A percentile compares a stretch with the other conserved stretches of the same genome.
phyloP scores from a whole-genome alignment of 2,888 invertebrate species.

The Subacronicta megacephala region DNA sequence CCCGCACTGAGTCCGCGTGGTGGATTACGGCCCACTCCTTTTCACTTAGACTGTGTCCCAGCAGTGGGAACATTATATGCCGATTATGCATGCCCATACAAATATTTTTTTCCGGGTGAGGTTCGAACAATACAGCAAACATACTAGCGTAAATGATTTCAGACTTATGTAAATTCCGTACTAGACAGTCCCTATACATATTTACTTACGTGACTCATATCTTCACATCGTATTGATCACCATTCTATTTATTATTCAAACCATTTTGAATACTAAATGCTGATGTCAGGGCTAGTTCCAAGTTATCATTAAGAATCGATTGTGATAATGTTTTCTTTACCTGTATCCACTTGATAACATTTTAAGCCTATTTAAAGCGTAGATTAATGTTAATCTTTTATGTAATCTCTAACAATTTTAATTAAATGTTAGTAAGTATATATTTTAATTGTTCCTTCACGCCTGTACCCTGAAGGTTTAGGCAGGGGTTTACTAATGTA shows the following conservation, averaged over 20 bases:
- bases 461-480: too few species aligned
- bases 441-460: not conserved
- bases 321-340: conserved; percentile 14
- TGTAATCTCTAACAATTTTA: conserved; percentile 3
- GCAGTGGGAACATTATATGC: too few species aligned
- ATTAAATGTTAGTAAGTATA: not conserved
- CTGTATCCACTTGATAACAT: conserved; percentile 8
- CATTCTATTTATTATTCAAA: conserved; percentile 36
- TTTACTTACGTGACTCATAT: conserved; percentile 17
- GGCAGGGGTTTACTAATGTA: too few species aligned
- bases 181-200: not conserved
- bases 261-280: conserved; percentile 48
- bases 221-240: conserved; percentile 23
- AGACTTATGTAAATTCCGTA: too few species aligned
- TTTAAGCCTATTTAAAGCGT: conserved; percentile 18
- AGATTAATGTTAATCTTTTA: conserved; percentile 9
- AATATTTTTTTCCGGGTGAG: too few species aligned
- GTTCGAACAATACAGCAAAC: too few species aligned
- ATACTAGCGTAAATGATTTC: too few species aligned
- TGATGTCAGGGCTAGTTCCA: conserved; percentile 30
- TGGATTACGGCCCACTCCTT: too few species aligned
- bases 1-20: too few species aligned
- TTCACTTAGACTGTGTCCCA: too few species aligned
- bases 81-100: too few species aligned
- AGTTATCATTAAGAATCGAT: conserved; percentile 15